Evolutionary conservation across 1,140 invertebrate species (phyloP), one percentile per base, ranked within the genome.

Genomic region (Drosophila bocqueti): DNA sequence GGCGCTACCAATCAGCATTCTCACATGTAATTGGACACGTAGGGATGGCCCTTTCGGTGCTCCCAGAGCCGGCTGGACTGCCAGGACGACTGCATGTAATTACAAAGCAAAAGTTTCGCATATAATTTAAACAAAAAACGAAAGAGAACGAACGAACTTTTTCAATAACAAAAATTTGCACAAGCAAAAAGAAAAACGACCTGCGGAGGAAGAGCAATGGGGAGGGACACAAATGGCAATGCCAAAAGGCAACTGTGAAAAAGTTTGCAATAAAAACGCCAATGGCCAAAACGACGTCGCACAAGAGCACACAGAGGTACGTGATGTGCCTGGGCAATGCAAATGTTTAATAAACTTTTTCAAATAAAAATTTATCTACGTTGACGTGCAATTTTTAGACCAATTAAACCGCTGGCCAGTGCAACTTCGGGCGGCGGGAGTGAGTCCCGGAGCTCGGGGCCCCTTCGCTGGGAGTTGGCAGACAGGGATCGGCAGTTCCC

Each of bases 331-430:
- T 90, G 81, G 42, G 64, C 63, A 85, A 82, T 78, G 72, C 79
- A 89, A 90, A 90, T 90, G 86, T 86, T 90, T 90, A 90, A 90
- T 90, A 90, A 90, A 90, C 82, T 90, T 90, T 90, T 90, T 91
- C 79, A 90, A 85, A 90, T 90, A 90, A 90, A 90, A 90, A 90
- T 90, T 85, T 90, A 91, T 91, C 61, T 82, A 77, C 85, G 82
- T 82, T 91, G 85, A 90, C 85, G 81, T 85, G 85, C 86, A 91
- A 85, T 90, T 90, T 90, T 91, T 90, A 80, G 79, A 85, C 67
- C 86, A 90, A 90, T 90, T 90, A 90, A 90, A 79, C 65, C 63
- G 66, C 49, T 62, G 52, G 42, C 63, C 83, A 67, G 42, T 49
- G 54, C 60, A 60, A 46, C 16, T 16, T 11, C 21, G 16, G 9